phyloP scores from a whole-genome alignment of 2,113 vertebrate species.

The Bujurquina vittata region DNA sequence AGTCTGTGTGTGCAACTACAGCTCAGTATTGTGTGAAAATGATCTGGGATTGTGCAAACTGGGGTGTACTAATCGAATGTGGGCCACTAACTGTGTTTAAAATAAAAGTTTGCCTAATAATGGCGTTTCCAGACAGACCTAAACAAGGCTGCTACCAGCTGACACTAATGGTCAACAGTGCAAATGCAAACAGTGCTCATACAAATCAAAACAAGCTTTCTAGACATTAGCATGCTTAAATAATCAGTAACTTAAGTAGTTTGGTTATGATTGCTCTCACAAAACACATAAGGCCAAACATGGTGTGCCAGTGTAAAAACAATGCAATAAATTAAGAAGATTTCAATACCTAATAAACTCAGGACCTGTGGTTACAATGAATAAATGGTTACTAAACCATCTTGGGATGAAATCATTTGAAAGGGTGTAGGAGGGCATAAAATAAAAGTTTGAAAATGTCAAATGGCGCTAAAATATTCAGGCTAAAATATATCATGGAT shows the following conservation, averaged over 20 bases:
- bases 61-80: background rate
- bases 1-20: background rate
- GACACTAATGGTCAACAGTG: background rate
- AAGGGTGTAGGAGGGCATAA: background rate
- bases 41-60: background rate
- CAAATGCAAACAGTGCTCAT: background rate
- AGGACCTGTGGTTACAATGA: background rate
- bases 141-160: no score
- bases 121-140: no score
- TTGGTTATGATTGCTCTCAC: background rate
- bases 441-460: conserved; percentile 3
- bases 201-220: background rate
- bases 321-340: background rate
- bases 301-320: background rate
- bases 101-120: background rate
- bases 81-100: background rate
- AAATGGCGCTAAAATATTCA: background rate
- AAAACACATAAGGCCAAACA: background rate
- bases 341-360: no score
- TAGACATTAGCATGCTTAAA: background rate
- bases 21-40: background rate
- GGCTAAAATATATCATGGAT: background rate
- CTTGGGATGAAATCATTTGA: background rate
- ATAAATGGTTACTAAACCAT: background rate
- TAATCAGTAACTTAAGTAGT: background rate